A percentile compares a stretch with the other conserved stretches of the same genome.
phyloP scores from a whole-genome alignment of 2,888 invertebrate species.

The Fragum sueziense region DNA sequence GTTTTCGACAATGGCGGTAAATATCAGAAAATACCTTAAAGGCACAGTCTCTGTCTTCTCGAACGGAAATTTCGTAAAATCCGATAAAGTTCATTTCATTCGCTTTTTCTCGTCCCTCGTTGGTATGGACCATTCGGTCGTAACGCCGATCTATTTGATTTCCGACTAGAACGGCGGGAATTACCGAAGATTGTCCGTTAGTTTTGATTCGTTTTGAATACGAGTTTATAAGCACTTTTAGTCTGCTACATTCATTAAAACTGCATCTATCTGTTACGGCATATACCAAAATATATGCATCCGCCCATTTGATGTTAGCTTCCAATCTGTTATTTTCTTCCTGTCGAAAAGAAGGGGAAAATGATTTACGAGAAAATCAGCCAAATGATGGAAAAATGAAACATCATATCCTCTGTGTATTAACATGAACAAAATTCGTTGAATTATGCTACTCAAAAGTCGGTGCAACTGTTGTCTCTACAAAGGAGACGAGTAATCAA shows the following conservation, averaged over 20 bases:
- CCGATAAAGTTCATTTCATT: slow-evolving; percentile 81
- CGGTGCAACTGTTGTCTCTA: too few relatives aligned
- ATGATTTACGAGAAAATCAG: too few relatives aligned
- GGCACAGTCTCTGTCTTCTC: slow-evolving; percentile 92
- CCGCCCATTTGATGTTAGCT: slow-evolving; percentile 93
- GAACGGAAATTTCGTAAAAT: slow-evolving; percentile 92
- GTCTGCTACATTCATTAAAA: slow-evolving; percentile 83
- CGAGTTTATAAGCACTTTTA: slow-evolving; percentile 77
- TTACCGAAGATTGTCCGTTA: slow-evolving; percentile 39
- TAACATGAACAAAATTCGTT: too few relatives aligned
- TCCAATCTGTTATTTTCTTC: slow-evolving; percentile 84
- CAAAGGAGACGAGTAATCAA: too few relatives aligned
- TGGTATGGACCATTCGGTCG: slow-evolving; percentile 87
- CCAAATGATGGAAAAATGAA: too few relatives aligned
- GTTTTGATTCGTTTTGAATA: slow-evolving; percentile 69
- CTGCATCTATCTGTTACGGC: slow-evolving; percentile 95
- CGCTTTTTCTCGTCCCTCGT: slow-evolving; percentile 66
- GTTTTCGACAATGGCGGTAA: slow-evolving; percentile 61
- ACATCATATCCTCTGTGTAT: too few relatives aligned
- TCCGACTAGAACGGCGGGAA: slow-evolving; percentile 90
- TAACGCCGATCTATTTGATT: slow-evolving; percentile 91
- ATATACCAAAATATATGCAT: slow-evolving; percentile 93
- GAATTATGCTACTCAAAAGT: too few relatives aligned
- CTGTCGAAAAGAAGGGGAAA: slow-evolving; percentile 58
- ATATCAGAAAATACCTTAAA: slow-evolving; percentile 85